Percentiles rank a stretch among this genome's conserved stretches.
These are phyloP conservation scores for Callyntrura sp. DNA, from an alignment of 2,888 invertebrate genomes.

Conservation along the genomic window DNA sequence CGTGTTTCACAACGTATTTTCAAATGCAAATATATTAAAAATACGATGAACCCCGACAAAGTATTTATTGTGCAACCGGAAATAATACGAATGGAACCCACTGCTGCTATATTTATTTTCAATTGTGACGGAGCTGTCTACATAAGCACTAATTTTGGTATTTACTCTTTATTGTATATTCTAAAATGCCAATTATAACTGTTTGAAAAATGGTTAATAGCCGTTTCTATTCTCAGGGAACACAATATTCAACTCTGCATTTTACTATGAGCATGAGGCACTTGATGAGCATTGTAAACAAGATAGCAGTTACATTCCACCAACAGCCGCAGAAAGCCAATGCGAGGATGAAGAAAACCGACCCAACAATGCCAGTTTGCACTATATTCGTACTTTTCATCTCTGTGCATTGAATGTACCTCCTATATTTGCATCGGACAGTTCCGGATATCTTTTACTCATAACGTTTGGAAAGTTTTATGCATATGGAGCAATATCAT, in stretches of 20 bases:
- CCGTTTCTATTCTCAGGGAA: slow-evolving; percentile 38
- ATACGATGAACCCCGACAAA: slow-evolving; percentile 10
- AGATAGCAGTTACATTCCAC: neutral
- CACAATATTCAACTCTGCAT: slow-evolving; percentile 66
- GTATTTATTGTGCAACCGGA: slow-evolving; percentile 34
- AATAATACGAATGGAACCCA: slow-evolving; percentile 32
- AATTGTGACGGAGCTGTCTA: slow-evolving; percentile 70
- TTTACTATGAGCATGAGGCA: slow-evolving; percentile 55
- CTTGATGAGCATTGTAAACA: slow-evolving; percentile 26
- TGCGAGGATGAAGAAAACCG: neutral
- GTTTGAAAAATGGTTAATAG: slow-evolving; percentile 25
- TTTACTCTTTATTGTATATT: neutral
- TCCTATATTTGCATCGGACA: slow-evolving; percentile 50
- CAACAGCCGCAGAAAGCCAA: neutral
- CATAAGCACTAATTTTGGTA: slow-evolving; percentile 72
- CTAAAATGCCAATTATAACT: neutral
- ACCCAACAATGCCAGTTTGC: neutral
- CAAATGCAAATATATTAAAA: slow-evolving; percentile 54
- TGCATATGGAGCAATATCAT: slow-evolving; percentile 58
- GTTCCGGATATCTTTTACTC: slow-evolving; percentile 20
- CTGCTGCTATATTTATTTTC: slow-evolving; percentile 56
- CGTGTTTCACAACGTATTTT: slow-evolving; percentile 72
- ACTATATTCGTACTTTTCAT: slow-evolving; percentile 29
- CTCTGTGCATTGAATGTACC: slow-evolving; percentile 61
- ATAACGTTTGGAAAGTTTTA: slow-evolving; percentile 69